Conservation (phyloP, 2,888 invertebrate genomes). For the Xylota sylvarum region DNA sequence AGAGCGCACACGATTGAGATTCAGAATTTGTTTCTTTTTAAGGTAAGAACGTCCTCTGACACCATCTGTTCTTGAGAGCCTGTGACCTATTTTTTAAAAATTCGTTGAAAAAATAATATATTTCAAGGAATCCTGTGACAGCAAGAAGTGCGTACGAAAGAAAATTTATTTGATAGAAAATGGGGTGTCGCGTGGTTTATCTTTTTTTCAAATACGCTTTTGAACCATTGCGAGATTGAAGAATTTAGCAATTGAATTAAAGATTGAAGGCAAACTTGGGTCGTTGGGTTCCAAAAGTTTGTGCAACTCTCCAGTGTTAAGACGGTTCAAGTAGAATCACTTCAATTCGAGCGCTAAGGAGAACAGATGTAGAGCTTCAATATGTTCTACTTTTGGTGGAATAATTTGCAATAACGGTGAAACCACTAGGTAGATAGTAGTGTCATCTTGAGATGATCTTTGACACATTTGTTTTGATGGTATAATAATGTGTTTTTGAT, state of each 20-base stretch:
- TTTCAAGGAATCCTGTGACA: background rate
- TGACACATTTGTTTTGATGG: too few relatives aligned
- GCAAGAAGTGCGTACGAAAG: background rate
- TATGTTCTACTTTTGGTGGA: too few relatives aligned
- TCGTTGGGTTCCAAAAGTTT: background rate
- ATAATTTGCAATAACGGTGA: too few relatives aligned
- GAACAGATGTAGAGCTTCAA: too few relatives aligned
- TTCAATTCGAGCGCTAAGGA: background rate
- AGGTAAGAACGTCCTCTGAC: constrained; percentile 21
- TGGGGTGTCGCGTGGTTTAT: background rate
- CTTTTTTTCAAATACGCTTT: background rate
- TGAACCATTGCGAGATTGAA: background rate
- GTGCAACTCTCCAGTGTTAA: background rate
- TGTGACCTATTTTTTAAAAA: constrained; percentile 45
- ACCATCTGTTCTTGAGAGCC: constrained; percentile 26
- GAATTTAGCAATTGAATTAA: background rate
- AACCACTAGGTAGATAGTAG: too few relatives aligned
- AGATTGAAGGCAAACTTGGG: background rate
- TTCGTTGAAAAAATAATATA: constrained; percentile 7
- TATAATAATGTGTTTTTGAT: too few relatives aligned
- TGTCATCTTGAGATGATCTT: too few relatives aligned
- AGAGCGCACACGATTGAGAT: constrained; percentile 50
- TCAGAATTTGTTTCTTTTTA: constrained; percentile 35
- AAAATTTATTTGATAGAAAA: background rate
- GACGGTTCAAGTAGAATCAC: background rate